Conservation (phyloP, 2,797 vertebrate species). For the Tenualosa thibaudeaui region DNA sequence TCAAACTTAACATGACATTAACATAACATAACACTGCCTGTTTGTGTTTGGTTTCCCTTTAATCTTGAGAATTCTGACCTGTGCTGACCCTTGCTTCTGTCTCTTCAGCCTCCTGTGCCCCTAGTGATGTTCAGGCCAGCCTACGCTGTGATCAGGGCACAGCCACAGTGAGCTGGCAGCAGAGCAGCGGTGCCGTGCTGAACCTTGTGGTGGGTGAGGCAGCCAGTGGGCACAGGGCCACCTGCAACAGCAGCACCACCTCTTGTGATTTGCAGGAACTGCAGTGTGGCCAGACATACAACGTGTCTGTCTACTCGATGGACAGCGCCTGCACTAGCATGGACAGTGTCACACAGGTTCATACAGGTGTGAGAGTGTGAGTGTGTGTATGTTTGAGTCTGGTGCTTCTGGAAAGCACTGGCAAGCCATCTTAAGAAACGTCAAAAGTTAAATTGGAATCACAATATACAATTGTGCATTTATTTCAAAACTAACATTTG, state of each 20-base stretch:
- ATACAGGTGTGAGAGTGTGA: constrained; percentile 37
- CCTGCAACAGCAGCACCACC: constrained; percentile 44
- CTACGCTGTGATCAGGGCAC: constrained; percentile 34
- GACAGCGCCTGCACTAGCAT: constrained; percentile 32
- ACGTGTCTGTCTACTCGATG: constrained; percentile 45
- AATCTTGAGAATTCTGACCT: not conserved
- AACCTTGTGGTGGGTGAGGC: constrained; percentile 36
- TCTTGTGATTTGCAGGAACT: constrained; percentile 43
- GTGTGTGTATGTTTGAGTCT: not conserved
- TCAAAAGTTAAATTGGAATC: no score
- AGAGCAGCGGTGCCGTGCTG: constrained; percentile 22
- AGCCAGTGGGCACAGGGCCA: constrained; percentile 26
- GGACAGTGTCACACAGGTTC: constrained; percentile 28
- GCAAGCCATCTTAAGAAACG: not conserved
- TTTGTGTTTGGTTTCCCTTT: not conserved
- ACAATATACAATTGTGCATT: no score
- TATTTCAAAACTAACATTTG: not conserved
- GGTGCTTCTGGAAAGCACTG: not conserved
- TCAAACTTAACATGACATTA: not conserved
- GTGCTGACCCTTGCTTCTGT: not conserved
- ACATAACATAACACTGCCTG: no score
- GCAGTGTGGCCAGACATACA: constrained; percentile 53
- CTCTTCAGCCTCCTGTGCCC: constrained; percentile 46
- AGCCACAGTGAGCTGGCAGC: constrained; percentile 43
- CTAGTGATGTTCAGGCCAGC: constrained; percentile 24